These are phyloP conservation scores for Garra rufa DNA, from an alignment of 2,113 vertebrate genomes.

Conservation along the genomic window DNA sequence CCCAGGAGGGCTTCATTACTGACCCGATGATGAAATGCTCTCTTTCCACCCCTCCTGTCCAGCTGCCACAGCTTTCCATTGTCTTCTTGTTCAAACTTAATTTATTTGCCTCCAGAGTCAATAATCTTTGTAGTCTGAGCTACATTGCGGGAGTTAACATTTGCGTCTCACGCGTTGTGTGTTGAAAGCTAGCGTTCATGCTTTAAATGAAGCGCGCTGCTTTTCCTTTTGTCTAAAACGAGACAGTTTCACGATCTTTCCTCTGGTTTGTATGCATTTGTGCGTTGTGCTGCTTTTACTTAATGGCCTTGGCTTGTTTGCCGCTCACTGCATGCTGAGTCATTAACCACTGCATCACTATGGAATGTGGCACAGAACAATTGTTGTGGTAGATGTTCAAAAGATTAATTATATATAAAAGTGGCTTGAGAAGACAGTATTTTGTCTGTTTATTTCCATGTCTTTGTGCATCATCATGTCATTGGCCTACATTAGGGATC, in stretches of 20 bases:
- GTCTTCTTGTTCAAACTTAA: conserved; percentile 35
- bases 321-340: neutral
- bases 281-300: conserved; percentile 16
- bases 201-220: conserved; percentile 6
- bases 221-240: conserved; percentile 11
- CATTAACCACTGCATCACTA: too few relatives aligned
- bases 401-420: neutral
- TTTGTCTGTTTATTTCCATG: too few relatives aligned
- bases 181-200: conserved; percentile 20
- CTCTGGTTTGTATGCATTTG: neutral
- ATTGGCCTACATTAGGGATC: too few relatives aligned
- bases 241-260: conserved; percentile 4
- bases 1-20: conserved; percentile 57
- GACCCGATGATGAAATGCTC: conserved; percentile 63
- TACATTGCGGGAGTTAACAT: conserved; percentile 28
- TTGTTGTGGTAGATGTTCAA: too few relatives aligned
- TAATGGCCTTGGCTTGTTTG: conserved; percentile 4
- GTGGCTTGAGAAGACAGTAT: neutral
- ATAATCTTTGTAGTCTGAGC: conserved; percentile 27
- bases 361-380: too few relatives aligned
- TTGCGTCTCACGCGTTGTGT: neutral
- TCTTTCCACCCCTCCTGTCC: conserved; percentile 31
- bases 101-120: conserved; percentile 43
- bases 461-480: too few relatives aligned
- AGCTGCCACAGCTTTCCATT: conserved; percentile 45